phyloP scores from a whole-genome alignment of 1,140 invertebrate species.

The Ceratitis capitata region DNA sequence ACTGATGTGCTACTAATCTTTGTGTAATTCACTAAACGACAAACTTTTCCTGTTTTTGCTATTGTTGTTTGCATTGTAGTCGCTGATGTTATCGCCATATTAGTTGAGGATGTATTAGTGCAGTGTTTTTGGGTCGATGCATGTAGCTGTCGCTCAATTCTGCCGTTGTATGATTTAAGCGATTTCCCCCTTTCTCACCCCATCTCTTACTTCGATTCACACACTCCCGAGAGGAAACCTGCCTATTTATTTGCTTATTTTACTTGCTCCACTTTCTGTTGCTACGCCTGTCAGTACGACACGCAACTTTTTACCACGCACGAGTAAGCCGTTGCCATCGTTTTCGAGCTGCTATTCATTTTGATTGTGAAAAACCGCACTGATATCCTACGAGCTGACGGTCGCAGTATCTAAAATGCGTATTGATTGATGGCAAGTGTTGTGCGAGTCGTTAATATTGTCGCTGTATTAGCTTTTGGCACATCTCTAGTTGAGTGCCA shows the following conservation, averaged over 20 bases:
- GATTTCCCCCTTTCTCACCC: no score
- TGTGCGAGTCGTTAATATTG: not conserved
- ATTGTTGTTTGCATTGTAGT: not conserved
- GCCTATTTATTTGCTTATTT: slow-evolving; percentile 18
- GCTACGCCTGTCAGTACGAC: not conserved
- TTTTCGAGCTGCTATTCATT: not conserved
- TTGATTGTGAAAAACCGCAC: not conserved
- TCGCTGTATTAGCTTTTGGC: not conserved
- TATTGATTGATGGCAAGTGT: slow-evolving; percentile 28
- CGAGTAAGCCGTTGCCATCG: not conserved
- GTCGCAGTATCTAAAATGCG: not conserved
- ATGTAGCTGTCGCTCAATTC: not conserved
- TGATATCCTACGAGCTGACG: not conserved
- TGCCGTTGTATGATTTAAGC: not conserved
- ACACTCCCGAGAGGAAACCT: not conserved
- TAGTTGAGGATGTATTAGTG: not conserved
- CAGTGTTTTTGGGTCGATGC: not conserved
- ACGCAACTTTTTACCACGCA: not conserved
- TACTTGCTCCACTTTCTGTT: not conserved
- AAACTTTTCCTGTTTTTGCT: no score
- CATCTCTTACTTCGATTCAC: no score
- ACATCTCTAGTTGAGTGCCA: not conserved
- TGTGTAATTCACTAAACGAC: slow-evolving; percentile 23
- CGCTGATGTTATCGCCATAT: not conserved
- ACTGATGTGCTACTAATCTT: slow-evolving; percentile 13